Base-by-base conservation (phyloP, 2,888 invertebrate genomes). In the Lottia gigantea region DNA sequence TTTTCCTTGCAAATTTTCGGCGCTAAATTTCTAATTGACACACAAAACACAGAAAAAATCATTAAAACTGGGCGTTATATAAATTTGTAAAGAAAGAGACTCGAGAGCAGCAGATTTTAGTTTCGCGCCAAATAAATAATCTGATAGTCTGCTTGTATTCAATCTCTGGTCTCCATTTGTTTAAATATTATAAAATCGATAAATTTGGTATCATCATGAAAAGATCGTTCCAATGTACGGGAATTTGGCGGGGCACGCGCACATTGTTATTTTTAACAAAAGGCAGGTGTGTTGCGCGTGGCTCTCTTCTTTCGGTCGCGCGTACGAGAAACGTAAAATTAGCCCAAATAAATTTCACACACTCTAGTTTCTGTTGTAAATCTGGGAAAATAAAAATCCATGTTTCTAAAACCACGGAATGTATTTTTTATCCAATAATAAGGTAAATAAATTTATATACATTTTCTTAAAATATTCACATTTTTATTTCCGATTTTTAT, bases 191-290 rank as follows among this genome's bases (percentile, higher is more conserved):
- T 19, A 55, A 55, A 55, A 55, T 55, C 55, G 23, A 55, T 55
- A 55, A 19, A 23, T 11, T 23, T 55, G 40, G 19, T 23, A 55
- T 23, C 12, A 12, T 55, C 19, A 23, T 55, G 55, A 19, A 23
- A 55, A 11, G 19, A 55, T 19, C 55, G 55, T 55, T 19, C 55
- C 55, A 55, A 23, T 55, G 55, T 55, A 23, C 12, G 55, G 55
- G 55, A 55, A 55, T 55, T 55, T 55, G 55, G 55, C 55, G 55
- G 55, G 40, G 55, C 55, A 55, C 55, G 55, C 55, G 55, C 23
- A 55, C 55, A 55, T 55, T 55, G 55, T 55, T 23, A 55, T 55
- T 55, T 23, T 15, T 55, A 55, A 55, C 55, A 55, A 55, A 55
- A 23, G 55, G 55, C 55, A 55, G 55, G 55, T 55, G 55, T 55